Base-by-base conservation (phyloP, 2,888 invertebrate genomes). In the Tipula confusa region DNA sequence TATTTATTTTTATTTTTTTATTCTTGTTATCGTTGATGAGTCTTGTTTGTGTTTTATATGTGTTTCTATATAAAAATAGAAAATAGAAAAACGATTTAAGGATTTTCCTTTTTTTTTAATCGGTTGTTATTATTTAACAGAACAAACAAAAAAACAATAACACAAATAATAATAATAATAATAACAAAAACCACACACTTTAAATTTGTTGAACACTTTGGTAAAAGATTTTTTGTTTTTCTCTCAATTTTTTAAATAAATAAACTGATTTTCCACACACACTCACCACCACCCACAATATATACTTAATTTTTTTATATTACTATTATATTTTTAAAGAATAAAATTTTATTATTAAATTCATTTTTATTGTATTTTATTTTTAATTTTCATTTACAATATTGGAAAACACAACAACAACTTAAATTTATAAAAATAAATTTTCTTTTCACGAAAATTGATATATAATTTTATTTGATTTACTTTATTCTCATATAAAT, bases 61-160 rank as follows among this genome's bases (percentile, higher is more conserved):
- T 24, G 18, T 15, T 43, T 43, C 43, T 43, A 43, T 33, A 1
- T 15, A 15, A 64, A 64, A 64, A 24, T 18, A 24, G n/a, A n/a
- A 64, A 64, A 64, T 64, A 64, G 64, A 24, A 64, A 64, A 64
- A 64, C 64, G 64, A 64, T 64, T 64, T 64, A 64, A 64, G 64
- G 24, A 64, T 64, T 64, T 64, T 64, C 64, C 24, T 24, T 64
- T 24, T 24, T 64, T 9, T 9, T 18, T 64, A 64, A 18, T 64
- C 24, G 3, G 24, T 64, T 64, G 24, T 33, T 64, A 64, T 24
- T 64, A 64, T 24, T 64, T 7, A 24, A 64, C 24, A 24, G 24
- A 64, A 18, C 24, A 64, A 64, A 64, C 64, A 64, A 64, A 0
- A 24, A 24, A 15, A 24, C 24, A 38, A 24, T 9, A 24, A 18